Conservation (phyloP, 2,113 vertebrate species). For the Myotis lucifugus region DNA sequence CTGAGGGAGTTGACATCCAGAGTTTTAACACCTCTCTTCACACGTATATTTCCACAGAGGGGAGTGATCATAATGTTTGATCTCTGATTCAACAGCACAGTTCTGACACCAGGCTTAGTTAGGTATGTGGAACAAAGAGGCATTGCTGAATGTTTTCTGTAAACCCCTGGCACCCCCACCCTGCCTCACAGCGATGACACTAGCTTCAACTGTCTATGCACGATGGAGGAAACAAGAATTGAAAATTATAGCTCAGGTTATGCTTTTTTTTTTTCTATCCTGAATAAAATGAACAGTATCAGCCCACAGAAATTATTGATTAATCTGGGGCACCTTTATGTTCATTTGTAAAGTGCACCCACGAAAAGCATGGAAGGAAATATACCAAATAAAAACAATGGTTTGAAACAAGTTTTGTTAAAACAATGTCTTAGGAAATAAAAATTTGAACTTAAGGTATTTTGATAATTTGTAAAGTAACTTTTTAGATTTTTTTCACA, state of each 20-base stretch:
- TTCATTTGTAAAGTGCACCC: neutral
- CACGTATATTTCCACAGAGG: neutral
- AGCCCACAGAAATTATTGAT: neutral
- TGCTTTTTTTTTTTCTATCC: neutral
- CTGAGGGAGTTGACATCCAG: neutral
- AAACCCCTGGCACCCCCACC: neutral
- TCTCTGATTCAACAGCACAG: neutral
- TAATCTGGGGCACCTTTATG: neutral
- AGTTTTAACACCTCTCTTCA: neutral
- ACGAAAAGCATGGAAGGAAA: neutral
- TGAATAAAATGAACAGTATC: conserved; percentile 9
- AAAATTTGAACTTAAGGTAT: conserved; percentile 14
- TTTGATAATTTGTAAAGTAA: conserved; percentile 22
- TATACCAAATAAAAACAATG: neutral
- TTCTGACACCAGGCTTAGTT: neutral
- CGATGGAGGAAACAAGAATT: neutral
- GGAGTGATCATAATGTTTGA: neutral
- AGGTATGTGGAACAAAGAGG: neutral
- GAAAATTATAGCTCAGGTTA: neutral
- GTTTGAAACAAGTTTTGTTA: neutral
- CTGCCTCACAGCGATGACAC: neutral
- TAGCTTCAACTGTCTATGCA: neutral
- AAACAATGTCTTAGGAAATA: conserved; percentile 39
- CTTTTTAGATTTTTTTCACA: neutral
- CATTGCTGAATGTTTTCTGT: neutral